Evolutionary conservation across 2,797 vertebrate genomes (phyloP).

Genomic region (Melanotaenia nigrans): DNA sequence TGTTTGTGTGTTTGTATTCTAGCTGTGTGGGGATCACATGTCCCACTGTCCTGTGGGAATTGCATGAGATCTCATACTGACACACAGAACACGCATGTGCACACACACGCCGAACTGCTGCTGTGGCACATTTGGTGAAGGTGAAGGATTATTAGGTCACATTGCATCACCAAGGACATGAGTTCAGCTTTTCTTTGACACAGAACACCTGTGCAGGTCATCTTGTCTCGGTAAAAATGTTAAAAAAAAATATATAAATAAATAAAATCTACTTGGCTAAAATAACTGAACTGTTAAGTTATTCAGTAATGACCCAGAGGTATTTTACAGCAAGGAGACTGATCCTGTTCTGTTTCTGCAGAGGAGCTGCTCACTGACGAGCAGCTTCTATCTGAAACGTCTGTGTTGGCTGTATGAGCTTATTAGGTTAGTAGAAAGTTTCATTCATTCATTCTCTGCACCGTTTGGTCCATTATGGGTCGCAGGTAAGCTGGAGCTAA

Average conservation of each 20-base stretch:
- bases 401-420: neutral
- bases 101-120: conserved; percentile 54
- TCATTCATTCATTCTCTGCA: too few species aligned
- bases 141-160: conserved; percentile 69
- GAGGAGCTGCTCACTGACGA: neutral
- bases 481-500: too few species aligned
- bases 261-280: conserved; percentile 13
- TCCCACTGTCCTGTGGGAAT: conserved; percentile 59
- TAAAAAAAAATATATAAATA: neutral
- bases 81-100: conserved; percentile 39
- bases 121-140: conserved; percentile 64
- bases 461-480: too few species aligned
- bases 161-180: conserved; percentile 56
- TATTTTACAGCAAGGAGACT: conserved; percentile 24
- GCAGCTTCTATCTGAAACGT: neutral
- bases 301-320: conserved; percentile 20
- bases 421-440: neutral
- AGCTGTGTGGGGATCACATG: conserved; percentile 48
- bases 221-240: conserved; percentile 1
- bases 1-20: conserved; percentile 47
- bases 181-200: conserved; percentile 49
- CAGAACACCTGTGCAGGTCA: conserved; percentile 56
- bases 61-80: conserved; percentile 56
- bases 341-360: neutral
- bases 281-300: conserved; percentile 19